phyloP scores from a whole-genome alignment of 2,113 vertebrate genomes.

The Vulpes vulpes region DNA sequence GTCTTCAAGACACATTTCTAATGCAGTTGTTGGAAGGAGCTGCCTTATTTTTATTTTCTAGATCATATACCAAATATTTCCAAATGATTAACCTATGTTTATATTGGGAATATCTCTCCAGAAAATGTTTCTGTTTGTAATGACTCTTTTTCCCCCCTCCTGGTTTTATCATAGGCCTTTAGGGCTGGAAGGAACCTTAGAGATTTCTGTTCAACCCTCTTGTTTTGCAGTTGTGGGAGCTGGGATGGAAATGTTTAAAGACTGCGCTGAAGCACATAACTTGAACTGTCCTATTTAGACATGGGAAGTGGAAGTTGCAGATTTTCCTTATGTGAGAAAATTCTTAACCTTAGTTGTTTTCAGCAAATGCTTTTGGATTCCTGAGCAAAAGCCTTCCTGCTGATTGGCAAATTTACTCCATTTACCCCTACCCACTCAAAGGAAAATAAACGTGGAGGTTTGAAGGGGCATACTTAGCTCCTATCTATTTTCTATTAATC shows the following conservation, averaged over 20 bases:
- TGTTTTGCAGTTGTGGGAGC: constrained; percentile 17
- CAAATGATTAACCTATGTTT: constrained; percentile 43
- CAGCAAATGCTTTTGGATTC: constrained; percentile 41
- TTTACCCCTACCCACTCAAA: background rate
- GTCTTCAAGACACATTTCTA: constrained; percentile 44
- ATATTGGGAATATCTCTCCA: background rate
- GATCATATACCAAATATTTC: constrained; percentile 5
- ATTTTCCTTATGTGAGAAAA: background rate
- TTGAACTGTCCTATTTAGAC: background rate
- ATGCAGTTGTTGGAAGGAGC: background rate
- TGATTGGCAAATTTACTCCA: constrained; percentile 11
- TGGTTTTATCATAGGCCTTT: background rate
- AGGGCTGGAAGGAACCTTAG: background rate
- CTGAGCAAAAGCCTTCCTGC: background rate
- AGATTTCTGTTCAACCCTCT: background rate
- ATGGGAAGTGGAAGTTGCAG: constrained; percentile 16
- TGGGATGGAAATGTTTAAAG: constrained; percentile 6
- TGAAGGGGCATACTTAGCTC: background rate
- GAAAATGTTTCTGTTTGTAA: constrained; percentile 24
- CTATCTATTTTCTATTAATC: constrained; percentile 40
- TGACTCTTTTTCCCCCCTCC: too few species aligned
- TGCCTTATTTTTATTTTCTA: constrained; percentile 37
- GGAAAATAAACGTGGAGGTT: constrained; percentile 39
- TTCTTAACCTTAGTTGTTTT: background rate
- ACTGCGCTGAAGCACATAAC: background rate